Percentiles rank a stretch among this genome's conserved stretches.
phyloP scores from a whole-genome alignment of 2,113 vertebrate species.

The Gracilinanus agilis region DNA sequence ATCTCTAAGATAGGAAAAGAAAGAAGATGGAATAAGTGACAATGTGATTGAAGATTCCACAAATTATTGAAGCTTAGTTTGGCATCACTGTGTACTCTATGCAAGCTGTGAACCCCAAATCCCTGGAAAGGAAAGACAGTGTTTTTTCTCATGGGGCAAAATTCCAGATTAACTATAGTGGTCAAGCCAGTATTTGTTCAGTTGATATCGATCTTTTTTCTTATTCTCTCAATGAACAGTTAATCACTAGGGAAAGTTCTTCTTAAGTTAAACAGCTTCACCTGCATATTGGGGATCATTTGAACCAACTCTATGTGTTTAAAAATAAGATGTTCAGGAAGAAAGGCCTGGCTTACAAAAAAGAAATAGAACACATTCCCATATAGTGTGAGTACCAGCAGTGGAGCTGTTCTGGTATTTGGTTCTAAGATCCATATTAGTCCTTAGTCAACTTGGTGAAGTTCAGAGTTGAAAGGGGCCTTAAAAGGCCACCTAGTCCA shows the following conservation, averaged over 20 bases:
- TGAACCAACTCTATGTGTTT: background rate
- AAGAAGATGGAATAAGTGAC: background rate
- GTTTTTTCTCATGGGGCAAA: background rate
- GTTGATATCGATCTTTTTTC: background rate
- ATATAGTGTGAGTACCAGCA: background rate
- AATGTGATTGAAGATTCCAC: background rate
- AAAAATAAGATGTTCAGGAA: background rate
- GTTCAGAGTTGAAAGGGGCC: background rate
- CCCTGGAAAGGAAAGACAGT: background rate
- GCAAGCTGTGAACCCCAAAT: background rate
- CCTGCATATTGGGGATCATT: background rate
- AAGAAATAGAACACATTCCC: background rate
- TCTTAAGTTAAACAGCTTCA: background rate
- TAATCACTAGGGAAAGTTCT: background rate
- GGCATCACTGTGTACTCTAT: background rate
- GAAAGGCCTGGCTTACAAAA: background rate
- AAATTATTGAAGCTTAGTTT: background rate
- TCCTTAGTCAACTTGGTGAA: background rate
- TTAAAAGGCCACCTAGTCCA: background rate
- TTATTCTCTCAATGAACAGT: background rate
- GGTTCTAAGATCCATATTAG: background rate
- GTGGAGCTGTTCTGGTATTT: background rate
- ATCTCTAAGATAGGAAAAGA: background rate
- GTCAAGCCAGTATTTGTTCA: background rate
- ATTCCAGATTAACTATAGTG: background rate